Evolutionary conservation across 2,888 invertebrate species (phyloP).

Genomic region (Ethmia dodecea): DNA sequence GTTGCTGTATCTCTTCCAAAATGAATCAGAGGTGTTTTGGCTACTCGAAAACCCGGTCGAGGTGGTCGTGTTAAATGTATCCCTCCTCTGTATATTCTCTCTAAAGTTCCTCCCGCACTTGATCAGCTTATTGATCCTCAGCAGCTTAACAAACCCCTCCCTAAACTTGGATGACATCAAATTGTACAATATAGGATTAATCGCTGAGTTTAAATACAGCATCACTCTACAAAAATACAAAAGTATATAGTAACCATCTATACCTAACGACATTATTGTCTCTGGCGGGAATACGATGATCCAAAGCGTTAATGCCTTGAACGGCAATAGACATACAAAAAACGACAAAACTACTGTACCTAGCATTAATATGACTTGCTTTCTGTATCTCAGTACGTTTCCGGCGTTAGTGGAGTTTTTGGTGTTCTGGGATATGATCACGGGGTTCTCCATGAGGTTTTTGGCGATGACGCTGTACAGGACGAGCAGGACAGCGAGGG

Average conservation of each 20-base stretch:
- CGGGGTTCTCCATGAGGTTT: slow-evolving; percentile 89
- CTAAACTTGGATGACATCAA: slow-evolving; percentile 95
- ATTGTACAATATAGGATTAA: slow-evolving; percentile 94
- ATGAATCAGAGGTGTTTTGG: slow-evolving; percentile 78
- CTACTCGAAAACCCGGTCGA: slow-evolving; percentile 78
- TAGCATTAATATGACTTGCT: slow-evolving; percentile 92
- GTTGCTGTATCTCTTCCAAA: slow-evolving; percentile 80
- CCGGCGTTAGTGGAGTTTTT: slow-evolving; percentile 64
- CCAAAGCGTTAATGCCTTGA: slow-evolving; percentile 92
- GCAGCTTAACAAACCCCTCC: slow-evolving; percentile 84
- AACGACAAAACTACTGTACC: slow-evolving; percentile 94
- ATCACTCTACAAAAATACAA: slow-evolving; percentile 92
- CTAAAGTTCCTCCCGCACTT: slow-evolving; percentile 58
- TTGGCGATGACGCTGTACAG: slow-evolving; percentile 92
- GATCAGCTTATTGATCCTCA: slow-evolving; percentile 68
- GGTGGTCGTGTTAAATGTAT: slow-evolving; percentile 82
- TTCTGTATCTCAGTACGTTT: slow-evolving; percentile 84
- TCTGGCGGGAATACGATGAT: slow-evolving; percentile 87
- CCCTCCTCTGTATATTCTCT: slow-evolving; percentile 79
- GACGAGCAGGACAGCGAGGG: slow-evolving; percentile 87
- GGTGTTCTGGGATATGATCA: slow-evolving; percentile 80
- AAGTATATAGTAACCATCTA: slow-evolving; percentile 89
- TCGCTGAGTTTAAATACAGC: slow-evolving; percentile 93
- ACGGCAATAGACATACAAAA: slow-evolving; percentile 93
- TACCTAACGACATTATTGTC: slow-evolving; percentile 81